Percentiles rank a stretch among this genome's conserved stretches.
Evolutionary conservation across 2,113 vertebrate species (phyloP).

Genomic region (Dipodomys ordii): DNA sequence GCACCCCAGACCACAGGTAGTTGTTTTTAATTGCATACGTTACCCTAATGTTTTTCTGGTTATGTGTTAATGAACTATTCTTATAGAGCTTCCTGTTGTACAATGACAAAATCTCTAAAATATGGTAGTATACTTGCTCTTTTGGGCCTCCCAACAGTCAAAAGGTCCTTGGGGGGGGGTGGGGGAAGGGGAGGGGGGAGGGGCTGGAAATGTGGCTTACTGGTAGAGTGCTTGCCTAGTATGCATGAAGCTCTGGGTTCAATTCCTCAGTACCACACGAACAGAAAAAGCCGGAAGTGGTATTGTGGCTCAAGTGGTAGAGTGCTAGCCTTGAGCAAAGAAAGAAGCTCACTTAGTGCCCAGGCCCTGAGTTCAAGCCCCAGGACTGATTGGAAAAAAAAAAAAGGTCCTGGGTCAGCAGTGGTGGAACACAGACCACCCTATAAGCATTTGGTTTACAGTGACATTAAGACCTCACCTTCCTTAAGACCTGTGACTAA

Average conservation of each 20-base stretch:
- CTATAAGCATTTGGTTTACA: background rate
- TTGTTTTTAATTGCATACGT: slow-evolving; percentile 35
- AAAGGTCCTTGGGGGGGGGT: too few species aligned
- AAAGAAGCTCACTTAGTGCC: too few species aligned
- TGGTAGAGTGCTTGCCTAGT: too few species aligned
- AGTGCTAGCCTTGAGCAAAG: too few species aligned
- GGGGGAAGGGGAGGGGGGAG: too few species aligned
- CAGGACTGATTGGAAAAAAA: too few species aligned
- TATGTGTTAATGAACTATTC: background rate
- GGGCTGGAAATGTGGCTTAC: too few species aligned
- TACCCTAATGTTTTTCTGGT: background rate
- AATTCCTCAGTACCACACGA: too few species aligned
- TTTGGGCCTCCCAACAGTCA: background rate
- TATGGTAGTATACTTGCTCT: background rate
- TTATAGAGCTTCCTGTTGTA: background rate
- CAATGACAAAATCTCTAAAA: background rate
- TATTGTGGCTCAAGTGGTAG: too few species aligned
- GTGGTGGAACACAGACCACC: background rate
- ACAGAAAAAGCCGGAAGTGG: too few species aligned
- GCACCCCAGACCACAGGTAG: slow-evolving; percentile 19
- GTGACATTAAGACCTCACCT: background rate
- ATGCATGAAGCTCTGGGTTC: too few species aligned
- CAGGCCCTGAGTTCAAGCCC: too few species aligned
- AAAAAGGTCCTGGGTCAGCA: background rate
- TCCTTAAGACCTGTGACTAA: background rate